phyloP scores from a whole-genome alignment of 2,113 vertebrate genomes.

The Hemiprocne comata region DNA sequence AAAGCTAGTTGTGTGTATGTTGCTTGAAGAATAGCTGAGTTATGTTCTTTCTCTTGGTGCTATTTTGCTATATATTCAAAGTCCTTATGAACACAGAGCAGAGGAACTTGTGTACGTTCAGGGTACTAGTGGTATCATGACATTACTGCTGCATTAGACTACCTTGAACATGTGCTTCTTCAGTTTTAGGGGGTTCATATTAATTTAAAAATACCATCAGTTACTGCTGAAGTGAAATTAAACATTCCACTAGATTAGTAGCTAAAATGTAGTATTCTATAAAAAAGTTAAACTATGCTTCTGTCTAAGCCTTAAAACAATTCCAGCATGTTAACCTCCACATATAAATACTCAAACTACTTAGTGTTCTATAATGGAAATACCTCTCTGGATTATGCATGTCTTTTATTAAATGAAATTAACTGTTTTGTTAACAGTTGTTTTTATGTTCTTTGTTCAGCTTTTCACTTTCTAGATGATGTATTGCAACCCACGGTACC shows the following conservation, averaged over 20 bases:
- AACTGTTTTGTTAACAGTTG: background rate
- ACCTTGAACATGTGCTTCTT: background rate
- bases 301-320: background rate
- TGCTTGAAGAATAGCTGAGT: background rate
- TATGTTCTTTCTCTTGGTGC: background rate
- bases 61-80: background rate
- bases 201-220: background rate
- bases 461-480: constrained; percentile 82
- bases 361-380: background rate
- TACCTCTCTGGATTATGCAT: background rate
- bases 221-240: background rate
- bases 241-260: background rate
- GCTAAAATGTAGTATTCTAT: background rate
- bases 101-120: background rate
- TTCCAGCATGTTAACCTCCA: background rate
- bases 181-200: background rate
- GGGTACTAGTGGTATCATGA: background rate
- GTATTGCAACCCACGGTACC: constrained; percentile 83
- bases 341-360: background rate
- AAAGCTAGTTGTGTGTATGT: background rate
- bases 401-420: background rate
- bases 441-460: constrained; percentile 53
- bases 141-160: background rate
- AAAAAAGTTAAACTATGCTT: background rate
- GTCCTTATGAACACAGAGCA: background rate